A percentile compares a stretch with the other conserved stretches of the same genome.
These are phyloP conservation scores for Criorhina ranunculi DNA, from an alignment of 2,888 invertebrate species.

Conservation along the genomic window DNA sequence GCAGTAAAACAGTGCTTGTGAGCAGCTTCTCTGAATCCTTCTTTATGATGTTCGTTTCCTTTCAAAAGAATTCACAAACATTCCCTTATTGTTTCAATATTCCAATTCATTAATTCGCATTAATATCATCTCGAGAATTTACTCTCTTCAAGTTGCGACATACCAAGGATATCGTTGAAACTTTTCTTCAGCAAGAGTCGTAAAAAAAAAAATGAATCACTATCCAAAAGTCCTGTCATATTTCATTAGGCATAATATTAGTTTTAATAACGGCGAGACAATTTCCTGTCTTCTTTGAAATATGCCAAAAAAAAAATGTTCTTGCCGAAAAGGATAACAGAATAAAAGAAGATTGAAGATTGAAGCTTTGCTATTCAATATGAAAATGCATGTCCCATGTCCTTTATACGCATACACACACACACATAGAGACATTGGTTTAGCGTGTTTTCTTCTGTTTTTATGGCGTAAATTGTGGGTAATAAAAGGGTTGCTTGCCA, in stretches of 20 bases:
- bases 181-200: not conserved
- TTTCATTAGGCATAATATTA: slow-evolving; percentile 46
- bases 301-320: not conserved
- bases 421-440: not conserved
- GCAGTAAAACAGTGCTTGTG: no score
- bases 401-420: slow-evolving; percentile 2
- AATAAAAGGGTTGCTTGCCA: slow-evolving; percentile 67
- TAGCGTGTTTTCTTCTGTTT: slow-evolving; percentile 11
- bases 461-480: slow-evolving; percentile 43
- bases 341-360: slow-evolving; percentile 3
- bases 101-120: slow-evolving; percentile 41
- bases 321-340: not conserved
- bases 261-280: slow-evolving; percentile 36
- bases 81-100: slow-evolving; percentile 23
- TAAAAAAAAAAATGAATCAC: slow-evolving; percentile 40
- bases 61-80: not conserved
- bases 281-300: slow-evolving; percentile 20
- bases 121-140: not conserved
- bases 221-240: slow-evolving; percentile 40
- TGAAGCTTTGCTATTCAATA: slow-evolving; percentile 27
- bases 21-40: no score
- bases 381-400: slow-evolving; percentile 21
- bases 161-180: not conserved
- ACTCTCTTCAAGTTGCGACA: not conserved
- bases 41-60: no score